Percentiles rank a stretch among this genome's conserved stretches.
phyloP scores from a whole-genome alignment of 2,113 vertebrate genomes.

The Theropithecus gelada region DNA sequence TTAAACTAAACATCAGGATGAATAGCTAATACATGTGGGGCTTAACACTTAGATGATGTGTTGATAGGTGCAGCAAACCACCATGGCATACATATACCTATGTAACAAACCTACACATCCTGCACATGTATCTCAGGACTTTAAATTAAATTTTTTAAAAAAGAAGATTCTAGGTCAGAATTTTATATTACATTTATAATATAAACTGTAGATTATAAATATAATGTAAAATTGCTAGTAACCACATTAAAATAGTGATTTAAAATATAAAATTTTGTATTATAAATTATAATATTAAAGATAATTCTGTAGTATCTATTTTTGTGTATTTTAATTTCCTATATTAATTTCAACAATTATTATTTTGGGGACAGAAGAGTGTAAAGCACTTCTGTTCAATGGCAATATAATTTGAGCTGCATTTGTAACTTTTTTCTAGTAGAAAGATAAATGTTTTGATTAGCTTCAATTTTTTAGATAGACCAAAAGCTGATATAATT shows the following conservation, averaged over 20 bases:
- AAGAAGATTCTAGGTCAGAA: background rate
- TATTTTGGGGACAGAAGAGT: background rate
- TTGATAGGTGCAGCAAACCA: too few relatives aligned
- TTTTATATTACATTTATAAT: background rate
- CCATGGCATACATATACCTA: too few relatives aligned
- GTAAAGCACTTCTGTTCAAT: background rate
- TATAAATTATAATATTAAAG: background rate
- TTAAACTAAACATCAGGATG: too few relatives aligned
- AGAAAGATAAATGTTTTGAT: background rate
- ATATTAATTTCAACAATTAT: background rate
- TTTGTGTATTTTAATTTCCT: background rate
- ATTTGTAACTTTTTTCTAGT: background rate
- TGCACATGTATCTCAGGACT: too few relatives aligned
- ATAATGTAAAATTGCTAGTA: too few relatives aligned
- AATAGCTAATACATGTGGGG: too few relatives aligned
- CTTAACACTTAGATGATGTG: too few relatives aligned
- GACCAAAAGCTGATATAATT: background rate
- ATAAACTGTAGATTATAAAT: too few relatives aligned
- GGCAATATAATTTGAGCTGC: background rate
- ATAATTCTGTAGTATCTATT: background rate
- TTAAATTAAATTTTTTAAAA: too few relatives aligned
- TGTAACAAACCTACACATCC: too few relatives aligned
- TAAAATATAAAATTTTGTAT: too few relatives aligned
- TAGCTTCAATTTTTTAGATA: background rate
- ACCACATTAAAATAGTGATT: too few relatives aligned